Base-by-base conservation (phyloP, 2,113 vertebrate species). In the Stigmatopora nigra region DNA sequence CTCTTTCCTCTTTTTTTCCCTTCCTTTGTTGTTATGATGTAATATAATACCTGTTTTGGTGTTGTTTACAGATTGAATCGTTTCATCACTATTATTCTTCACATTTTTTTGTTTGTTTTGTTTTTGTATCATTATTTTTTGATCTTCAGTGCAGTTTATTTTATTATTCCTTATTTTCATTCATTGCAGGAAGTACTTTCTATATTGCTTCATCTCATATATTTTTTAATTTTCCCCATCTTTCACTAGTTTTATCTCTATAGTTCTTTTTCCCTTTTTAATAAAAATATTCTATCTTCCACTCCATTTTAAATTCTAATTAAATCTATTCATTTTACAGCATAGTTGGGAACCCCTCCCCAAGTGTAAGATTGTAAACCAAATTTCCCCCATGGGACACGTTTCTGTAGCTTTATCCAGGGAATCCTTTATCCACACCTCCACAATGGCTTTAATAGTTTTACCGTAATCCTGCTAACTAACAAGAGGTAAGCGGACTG, bases 401-500 rank as follows among this genome's bases (percentile, higher is more conserved):
- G 20, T 15, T 31, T 56, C 22, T 31, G 14, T 31, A 7, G 53
- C 5, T 56, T 16, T 15, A 56, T 35, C 53, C 53, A 31, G 14
- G 53, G 22, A 56, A 56, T 56, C 14, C 13, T 31, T 55, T 13
- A 56, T 8, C 53, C 12, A 31, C 53, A 35, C 53, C 22, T 56
- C 53, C 22, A 35, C 22, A 31, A 56, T 16, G 53, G 53, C 53
- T 56, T 56, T 56, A 15, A 31, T 22, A 56, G 22, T 56, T 56
- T 56, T 31, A 8, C 53, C 20, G 53, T 31, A 56, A 56, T 56
- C 53, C 14, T 15, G 13, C 53, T 56, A 56, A 31, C 53, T 56
- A 56, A 31, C 53, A 31, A 56, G 53, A 56, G 53, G 53, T 31
- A 56, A 56, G 53, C 22, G 58, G 77, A 84, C 60, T 22, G 46